Conservation (phyloP, 2,113 vertebrate species). For the Cyanoliseus patagonus region DNA sequence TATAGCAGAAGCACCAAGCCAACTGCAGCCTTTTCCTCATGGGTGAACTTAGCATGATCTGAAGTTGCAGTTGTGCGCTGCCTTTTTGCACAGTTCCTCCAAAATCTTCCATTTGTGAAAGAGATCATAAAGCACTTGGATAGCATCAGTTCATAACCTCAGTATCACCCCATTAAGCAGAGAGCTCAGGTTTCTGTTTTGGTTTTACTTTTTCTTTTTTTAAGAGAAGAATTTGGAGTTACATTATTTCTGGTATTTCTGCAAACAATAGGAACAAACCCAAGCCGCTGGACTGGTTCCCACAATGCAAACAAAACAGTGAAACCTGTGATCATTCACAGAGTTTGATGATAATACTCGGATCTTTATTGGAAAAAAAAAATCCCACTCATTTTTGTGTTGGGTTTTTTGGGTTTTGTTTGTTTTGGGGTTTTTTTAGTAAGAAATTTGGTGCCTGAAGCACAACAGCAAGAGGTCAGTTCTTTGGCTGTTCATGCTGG, state of each 20-base stretch:
- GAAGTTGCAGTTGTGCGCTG: neutral
- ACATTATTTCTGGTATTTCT: neutral
- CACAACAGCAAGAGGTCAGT: neutral
- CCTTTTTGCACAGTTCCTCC: neutral
- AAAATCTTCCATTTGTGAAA: neutral
- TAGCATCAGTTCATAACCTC: neutral
- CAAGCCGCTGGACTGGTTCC: neutral
- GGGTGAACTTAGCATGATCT: neutral
- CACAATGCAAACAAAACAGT: neutral
- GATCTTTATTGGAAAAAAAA: slow-evolving; percentile 4
- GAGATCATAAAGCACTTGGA: neutral
- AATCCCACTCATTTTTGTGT: neutral
- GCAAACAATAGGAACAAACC: neutral
- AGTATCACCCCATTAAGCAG: neutral
- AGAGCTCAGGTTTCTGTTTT: neutral
- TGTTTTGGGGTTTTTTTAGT: neutral
- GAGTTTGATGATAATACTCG: neutral
- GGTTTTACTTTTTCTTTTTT: neutral
- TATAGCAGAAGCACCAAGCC: neutral
- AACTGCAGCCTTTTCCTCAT: neutral
- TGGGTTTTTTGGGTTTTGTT: neutral
- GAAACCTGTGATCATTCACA: neutral
- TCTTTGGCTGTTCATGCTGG: neutral
- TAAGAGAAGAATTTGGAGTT: neutral
- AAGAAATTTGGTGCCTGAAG: neutral